Evolutionary conservation across 2,888 invertebrate genomes (phyloP).

Genomic region (Rhamnusium bicolor): DNA sequence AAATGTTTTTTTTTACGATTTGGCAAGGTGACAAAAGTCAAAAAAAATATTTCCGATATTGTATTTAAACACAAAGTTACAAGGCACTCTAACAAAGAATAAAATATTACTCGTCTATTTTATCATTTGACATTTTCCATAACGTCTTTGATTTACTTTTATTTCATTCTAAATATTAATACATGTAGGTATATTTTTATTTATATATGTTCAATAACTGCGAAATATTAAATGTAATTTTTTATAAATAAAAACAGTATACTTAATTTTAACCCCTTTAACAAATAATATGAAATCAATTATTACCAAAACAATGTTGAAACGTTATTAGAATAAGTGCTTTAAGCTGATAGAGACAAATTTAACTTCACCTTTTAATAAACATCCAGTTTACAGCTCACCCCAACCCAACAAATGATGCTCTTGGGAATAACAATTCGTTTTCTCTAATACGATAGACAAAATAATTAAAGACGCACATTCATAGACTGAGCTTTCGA

Average conservation of each 20-base stretch:
- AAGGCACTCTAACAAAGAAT: too few relatives aligned
- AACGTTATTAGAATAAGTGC: slow-evolving; percentile 5
- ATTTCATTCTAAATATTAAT: neutral
- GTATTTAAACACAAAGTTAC: too few relatives aligned
- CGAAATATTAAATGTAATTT: slow-evolving; percentile 1
- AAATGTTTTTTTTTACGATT: too few relatives aligned
- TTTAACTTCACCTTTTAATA: slow-evolving; percentile 14
- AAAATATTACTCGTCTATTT: too few relatives aligned
- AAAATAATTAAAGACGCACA: slow-evolving; percentile 9
- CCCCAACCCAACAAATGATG: slow-evolving; percentile 3
- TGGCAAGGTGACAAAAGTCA: too few relatives aligned
- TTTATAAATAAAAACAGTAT: neutral
- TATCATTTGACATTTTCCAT: too few relatives aligned
- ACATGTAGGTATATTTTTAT: neutral
- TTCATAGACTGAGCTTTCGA: neutral
- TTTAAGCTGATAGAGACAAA: slow-evolving; percentile 13
- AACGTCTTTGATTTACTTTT: neutral
- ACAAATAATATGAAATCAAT: neutral
- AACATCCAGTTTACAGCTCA: slow-evolving; percentile 7
- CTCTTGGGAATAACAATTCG: slow-evolving; percentile 9
- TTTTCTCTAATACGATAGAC: slow-evolving; percentile 9
- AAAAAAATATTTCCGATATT: too few relatives aligned
- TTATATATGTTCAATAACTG: neutral
- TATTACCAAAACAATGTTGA: neutral
- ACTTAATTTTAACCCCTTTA: neutral